A percentile compares a stretch with the other conserved stretches of the same genome.
Evolutionary conservation across 2,797 vertebrate genomes (phyloP).

Genomic region (Esox lucius): DNA sequence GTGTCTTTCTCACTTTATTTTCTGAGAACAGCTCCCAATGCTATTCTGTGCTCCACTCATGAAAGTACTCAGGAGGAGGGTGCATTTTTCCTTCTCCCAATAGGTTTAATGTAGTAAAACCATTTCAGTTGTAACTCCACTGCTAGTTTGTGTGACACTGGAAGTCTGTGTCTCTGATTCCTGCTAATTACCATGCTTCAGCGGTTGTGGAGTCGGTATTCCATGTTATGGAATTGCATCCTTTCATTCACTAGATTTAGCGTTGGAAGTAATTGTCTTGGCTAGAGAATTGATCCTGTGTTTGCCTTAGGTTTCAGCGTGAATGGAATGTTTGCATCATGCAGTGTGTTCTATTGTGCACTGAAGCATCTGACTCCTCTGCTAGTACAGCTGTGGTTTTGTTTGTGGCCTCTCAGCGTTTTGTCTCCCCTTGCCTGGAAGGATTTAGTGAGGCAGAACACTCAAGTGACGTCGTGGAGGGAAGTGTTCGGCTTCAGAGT

Average conservation of each 20-base stretch:
- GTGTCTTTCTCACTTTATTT: constrained; percentile 36
- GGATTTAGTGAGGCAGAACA: neutral
- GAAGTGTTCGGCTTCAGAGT: constrained; percentile 2
- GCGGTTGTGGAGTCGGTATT: neutral
- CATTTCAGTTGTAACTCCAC: constrained; percentile 2
- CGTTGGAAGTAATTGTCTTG: neutral
- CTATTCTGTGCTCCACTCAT: neutral
- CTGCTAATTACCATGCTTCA: neutral
- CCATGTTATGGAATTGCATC: neutral
- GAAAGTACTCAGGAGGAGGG: neutral
- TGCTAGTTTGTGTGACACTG: neutral
- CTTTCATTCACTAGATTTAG: neutral
- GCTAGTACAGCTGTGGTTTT: neutral
- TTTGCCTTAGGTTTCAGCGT: neutral
- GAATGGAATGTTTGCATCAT: neutral
- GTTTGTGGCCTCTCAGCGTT: neutral
- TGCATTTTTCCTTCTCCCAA: neutral
- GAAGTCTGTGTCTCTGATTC: neutral
- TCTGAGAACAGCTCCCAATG: constrained; percentile 19
- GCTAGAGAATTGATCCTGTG: neutral
- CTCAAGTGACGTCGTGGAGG: neutral
- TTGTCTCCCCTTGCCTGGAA: neutral
- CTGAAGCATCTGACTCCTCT: neutral
- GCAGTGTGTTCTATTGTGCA: neutral
- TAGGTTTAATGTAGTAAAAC: neutral